Evolutionary conservation across 2,888 invertebrate species (phyloP).

Genomic region (Aromia moschata): DNA sequence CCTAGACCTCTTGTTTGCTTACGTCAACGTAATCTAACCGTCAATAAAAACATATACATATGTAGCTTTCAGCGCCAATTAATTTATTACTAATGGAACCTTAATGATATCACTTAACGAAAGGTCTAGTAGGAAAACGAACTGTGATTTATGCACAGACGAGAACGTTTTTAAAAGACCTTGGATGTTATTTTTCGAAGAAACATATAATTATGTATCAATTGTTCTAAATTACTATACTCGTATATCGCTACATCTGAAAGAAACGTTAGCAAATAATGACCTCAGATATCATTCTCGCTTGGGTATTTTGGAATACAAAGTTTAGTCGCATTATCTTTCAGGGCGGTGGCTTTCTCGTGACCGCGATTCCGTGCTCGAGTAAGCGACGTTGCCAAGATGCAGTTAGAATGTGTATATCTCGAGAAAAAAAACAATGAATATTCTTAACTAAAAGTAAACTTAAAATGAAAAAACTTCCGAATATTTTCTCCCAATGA

Average conservation of each 20-base stretch:
- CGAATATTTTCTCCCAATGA: not conserved
- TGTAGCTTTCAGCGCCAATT: not conserved
- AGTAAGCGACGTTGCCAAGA: slow-evolving; percentile 20
- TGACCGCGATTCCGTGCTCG: slow-evolving; percentile 40
- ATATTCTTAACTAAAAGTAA: too few relatives aligned
- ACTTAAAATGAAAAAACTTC: not conserved
- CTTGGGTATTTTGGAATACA: slow-evolving; percentile 25
- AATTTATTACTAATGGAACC: slow-evolving; percentile 1
- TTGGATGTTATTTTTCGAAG: not conserved
- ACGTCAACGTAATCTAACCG: slow-evolving; percentile 4
- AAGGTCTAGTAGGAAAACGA: slow-evolving; percentile 6
- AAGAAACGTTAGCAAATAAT: not conserved
- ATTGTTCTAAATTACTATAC: not conserved
- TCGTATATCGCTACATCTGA: not conserved
- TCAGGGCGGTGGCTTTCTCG: slow-evolving; percentile 48
- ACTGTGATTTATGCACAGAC: not conserved
- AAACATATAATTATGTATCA: too few relatives aligned
- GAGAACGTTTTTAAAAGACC: not conserved
- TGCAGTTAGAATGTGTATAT: not conserved
- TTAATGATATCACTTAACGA: not conserved
- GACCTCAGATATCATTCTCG: slow-evolving; percentile 10
- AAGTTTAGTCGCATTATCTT: not conserved
- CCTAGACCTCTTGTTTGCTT: slow-evolving; percentile 1
- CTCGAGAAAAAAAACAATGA: not conserved
- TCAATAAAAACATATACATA: slow-evolving; percentile 5